Evolutionary conservation across 1,140 invertebrate genomes (phyloP).

Genomic region (Brachionus rotundiformis): DNA sequence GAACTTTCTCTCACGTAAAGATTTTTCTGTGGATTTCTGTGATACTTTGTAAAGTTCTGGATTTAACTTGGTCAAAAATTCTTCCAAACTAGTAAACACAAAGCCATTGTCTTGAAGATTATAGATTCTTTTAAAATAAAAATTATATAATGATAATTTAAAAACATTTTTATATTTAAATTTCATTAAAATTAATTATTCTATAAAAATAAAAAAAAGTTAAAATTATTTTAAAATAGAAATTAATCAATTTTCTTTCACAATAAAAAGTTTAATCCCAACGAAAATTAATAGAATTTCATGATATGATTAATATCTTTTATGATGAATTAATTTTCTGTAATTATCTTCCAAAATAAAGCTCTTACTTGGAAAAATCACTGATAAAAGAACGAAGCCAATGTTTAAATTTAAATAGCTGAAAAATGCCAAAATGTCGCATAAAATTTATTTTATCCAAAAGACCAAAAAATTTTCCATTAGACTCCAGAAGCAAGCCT

Average conservation of each 20-base stretch:
- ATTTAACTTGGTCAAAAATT: constrained; percentile 67
- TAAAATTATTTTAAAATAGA: no score
- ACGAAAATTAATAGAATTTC: no score
- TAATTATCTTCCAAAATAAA: neutral
- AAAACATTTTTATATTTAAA: no score
- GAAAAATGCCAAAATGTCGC: neutral
- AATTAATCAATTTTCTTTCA: no score
- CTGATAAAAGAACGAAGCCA: neutral
- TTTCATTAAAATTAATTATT: no score
- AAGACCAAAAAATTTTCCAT: neutral
- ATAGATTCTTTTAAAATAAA: constrained; percentile 68
- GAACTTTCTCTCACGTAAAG: constrained; percentile 64
- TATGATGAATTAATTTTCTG: neutral
- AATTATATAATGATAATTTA: no score
- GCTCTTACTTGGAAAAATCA: constrained; percentile 42
- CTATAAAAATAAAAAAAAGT: no score
- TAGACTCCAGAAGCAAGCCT: neutral
- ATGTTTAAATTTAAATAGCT: constrained; percentile 30
- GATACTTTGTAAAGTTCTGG: constrained; percentile 66
- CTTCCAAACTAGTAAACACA: constrained; percentile 66
- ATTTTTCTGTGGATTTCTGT: constrained; percentile 60
- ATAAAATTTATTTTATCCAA: constrained; percentile 33
- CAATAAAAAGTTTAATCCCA: no score
- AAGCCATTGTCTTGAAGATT: constrained; percentile 66
- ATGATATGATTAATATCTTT: no score